Evolutionary conservation across 2,113 vertebrate genomes (phyloP), one percentile per base, ranked within the genome.

Genomic region (Nerophis ophidion): DNA sequence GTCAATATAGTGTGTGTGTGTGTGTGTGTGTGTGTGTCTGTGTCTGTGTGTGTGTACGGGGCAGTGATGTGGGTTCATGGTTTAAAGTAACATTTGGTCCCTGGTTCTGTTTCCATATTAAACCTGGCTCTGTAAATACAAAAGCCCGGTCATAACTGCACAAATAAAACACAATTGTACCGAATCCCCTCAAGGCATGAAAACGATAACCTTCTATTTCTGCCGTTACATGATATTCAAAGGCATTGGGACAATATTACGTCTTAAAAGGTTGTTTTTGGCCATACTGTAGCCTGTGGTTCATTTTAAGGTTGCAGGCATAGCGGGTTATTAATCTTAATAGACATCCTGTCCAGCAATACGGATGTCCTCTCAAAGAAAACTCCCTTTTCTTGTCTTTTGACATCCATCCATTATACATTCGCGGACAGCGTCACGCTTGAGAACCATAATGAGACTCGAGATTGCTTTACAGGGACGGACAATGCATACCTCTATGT

Each of bases 251-350:
- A 64, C 68, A 66, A 70, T 50, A 71, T 81, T 83, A 76, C 68
- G 80, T 61, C 58, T 65, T 61, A 73, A 63, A 72, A 63, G 56
- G 81, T 84, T 81, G 72, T 68, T 69, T 72, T 85, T 85, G 78
- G 79, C 80, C 46, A 11, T 45, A 42, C 66, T 71, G 65, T 79
- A 62, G 58, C 62, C 74, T 84, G 80, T 72, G 75, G 73, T 81
- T 68, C 52, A 68, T 62, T 66, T 77, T 70, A 74, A 81, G 68
- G 61, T 79, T 79, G 74, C 46, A 73, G 72, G 65, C 65, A 73
- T 44, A 12, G 51, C 65, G 45, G 49, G 57, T 71, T 72, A 80
- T 81, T 81, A 75, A 75, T 74, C 59, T 76, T 82, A 81, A 86
- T 79, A 83, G 61, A 65, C 57, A 50, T 34, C 46, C 52, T 57